Percentiles rank a stretch among this genome's conserved stretches.
These are phyloP conservation scores for Rhinolophus ferrumequinum DNA, from an alignment of 2,113 vertebrate species.

Conservation along the genomic window DNA sequence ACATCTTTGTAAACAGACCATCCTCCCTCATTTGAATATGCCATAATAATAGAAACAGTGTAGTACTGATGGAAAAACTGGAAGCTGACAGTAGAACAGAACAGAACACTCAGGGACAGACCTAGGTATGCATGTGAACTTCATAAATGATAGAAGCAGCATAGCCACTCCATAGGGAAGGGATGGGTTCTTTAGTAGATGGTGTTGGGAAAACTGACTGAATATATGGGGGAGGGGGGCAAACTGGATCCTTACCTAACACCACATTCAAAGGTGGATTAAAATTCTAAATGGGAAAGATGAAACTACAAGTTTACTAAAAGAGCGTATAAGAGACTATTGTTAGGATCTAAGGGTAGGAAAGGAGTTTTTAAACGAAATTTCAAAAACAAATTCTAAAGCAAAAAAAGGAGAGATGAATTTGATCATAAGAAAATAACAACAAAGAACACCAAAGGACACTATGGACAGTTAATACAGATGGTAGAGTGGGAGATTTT, in stretches of 20 bases:
- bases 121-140: background rate
- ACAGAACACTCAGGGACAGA: background rate
- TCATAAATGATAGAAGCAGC: background rate
- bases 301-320: background rate
- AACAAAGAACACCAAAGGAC: background rate
- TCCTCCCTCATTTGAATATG: background rate
- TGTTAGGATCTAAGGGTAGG: background rate
- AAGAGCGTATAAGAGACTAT: background rate
- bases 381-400: background rate
- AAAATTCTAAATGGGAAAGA: constrained; percentile 4
- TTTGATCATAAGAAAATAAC: background rate
- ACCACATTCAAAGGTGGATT: background rate
- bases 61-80: background rate
- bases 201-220: background rate
- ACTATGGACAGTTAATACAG: background rate
- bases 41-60: background rate
- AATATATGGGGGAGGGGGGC: background rate
- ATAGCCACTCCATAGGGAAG: background rate
- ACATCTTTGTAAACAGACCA: background rate
- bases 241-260: background rate
- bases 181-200: background rate
- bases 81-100: background rate
- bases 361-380: background rate
- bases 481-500: background rate
- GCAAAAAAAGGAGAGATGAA: background rate